phyloP scores from a whole-genome alignment of 53 echinoderm and acorn worm genomes.

The Temnopleurus reevesii region DNA sequence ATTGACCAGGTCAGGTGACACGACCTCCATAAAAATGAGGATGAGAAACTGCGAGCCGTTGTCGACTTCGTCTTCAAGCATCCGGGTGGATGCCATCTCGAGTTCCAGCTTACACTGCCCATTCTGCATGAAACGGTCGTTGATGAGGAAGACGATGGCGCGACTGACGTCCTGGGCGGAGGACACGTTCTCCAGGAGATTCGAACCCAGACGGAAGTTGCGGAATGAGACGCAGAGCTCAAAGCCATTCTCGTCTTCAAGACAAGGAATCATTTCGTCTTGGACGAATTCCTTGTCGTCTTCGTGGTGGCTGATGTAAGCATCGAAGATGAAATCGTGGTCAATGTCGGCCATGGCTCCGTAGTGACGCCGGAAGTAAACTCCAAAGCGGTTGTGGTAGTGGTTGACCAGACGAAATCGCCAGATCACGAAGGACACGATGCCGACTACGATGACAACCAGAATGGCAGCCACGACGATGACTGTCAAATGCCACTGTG shows the following conservation, averaged over 20 bases:
- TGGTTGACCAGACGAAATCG: neutral
- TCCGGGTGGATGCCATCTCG: slow-evolving; percentile 28
- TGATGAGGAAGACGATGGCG: slow-evolving; percentile 21
- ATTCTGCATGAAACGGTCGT: slow-evolving; percentile 47
- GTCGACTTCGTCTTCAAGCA: slow-evolving; percentile 10
- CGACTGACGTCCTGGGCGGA: slow-evolving; percentile 44
- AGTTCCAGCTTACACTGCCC: slow-evolving; percentile 47
- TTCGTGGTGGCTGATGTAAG: slow-evolving; percentile 44
- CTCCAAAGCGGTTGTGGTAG: neutral
- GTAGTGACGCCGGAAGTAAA: neutral
- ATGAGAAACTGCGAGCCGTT: neutral
- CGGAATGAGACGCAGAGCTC: slow-evolving; percentile 41
- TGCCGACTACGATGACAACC: neutral
- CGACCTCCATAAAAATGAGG: slow-evolving; percentile 13
- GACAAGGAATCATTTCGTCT: slow-evolving; percentile 31
- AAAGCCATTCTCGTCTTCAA: slow-evolving; percentile 17
- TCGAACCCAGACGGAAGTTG: slow-evolving; percentile 38
- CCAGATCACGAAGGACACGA: slow-evolving; percentile 14
- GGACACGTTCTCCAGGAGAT: slow-evolving; percentile 32
- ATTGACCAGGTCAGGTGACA: neutral
- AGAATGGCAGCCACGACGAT: neutral
- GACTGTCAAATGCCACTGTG: too few species aligned
- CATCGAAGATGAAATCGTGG: slow-evolving; percentile 37
- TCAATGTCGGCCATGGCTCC: neutral
- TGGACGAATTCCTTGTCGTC: slow-evolving; percentile 32